Evolutionary conservation across 2,113 vertebrate species (phyloP).

Genomic region (Caretta caretta): DNA sequence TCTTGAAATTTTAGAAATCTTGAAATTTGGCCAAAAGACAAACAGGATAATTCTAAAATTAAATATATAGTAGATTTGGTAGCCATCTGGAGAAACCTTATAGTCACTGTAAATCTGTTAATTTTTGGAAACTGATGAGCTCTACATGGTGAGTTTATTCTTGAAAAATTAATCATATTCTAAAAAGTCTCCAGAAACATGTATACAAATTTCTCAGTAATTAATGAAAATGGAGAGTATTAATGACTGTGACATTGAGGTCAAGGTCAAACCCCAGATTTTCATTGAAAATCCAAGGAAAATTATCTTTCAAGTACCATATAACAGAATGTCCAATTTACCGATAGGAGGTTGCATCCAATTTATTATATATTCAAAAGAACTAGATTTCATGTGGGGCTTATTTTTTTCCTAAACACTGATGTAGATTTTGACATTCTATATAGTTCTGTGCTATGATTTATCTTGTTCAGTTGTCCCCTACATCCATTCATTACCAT

Average conservation of each 20-base stretch:
- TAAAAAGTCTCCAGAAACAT: not conserved
- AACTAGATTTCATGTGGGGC: not conserved
- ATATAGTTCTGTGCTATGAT: not conserved
- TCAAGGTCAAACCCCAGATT: not conserved
- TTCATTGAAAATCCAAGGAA: not conserved
- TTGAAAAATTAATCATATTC: not conserved
- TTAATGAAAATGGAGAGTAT: not conserved
- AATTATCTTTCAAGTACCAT: not conserved
- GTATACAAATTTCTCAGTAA: not conserved
- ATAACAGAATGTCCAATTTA: not conserved
- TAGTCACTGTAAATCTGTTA: not conserved
- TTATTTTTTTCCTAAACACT: not conserved
- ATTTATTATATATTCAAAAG: not conserved
- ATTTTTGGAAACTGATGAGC: not conserved
- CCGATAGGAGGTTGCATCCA: not conserved
- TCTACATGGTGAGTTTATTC: not conserved
- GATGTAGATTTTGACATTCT: not conserved
- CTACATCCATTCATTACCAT: not conserved
- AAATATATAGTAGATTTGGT: not conserved
- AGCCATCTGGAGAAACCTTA: slow-evolving; percentile 15
- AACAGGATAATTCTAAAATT: not conserved
- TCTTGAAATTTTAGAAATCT: not conserved
- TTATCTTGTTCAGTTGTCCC: not conserved
- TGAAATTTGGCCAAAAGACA: not conserved
- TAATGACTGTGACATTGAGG: not conserved